A percentile compares a stretch with the other conserved stretches of the same genome.
phyloP scores from a whole-genome alignment of 30 jellyfish, hydroid and myxozoan genomes.

The Aurelia sp. region DNA sequence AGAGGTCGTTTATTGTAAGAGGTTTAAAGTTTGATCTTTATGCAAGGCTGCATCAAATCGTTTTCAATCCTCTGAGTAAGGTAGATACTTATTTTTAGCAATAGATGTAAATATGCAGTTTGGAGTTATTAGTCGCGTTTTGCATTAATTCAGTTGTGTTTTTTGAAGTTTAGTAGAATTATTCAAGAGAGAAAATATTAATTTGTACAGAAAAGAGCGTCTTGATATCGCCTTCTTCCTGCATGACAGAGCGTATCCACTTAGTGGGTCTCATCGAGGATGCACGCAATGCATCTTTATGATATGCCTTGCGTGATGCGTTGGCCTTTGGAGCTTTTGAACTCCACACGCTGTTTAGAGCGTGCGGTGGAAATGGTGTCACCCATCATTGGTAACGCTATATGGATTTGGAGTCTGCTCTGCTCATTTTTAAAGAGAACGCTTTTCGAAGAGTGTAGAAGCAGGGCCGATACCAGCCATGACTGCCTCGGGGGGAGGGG shows the following conservation, averaged over 20 bases:
- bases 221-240: not conserved
- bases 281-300: no score
- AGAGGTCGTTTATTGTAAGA: not conserved
- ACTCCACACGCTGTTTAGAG: no score
- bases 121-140: not conserved
- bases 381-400: no score
- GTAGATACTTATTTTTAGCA: not conserved
- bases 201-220: not conserved
- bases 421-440: no score
- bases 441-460: no score
- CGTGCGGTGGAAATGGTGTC: no score
- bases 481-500: no score
- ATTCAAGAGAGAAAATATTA: not conserved
- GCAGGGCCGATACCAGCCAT: no score
- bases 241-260: not conserved
- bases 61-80: not conserved
- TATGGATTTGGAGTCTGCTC: no score
- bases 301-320: no score
- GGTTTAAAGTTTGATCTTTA: not conserved
- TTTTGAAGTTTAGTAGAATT: not conserved
- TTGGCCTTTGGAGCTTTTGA: no score
- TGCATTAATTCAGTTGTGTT: not conserved
- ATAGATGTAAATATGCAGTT: slow-evolving; percentile 3
- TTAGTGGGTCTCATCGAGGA: not conserved
- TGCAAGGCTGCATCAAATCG: not conserved